A percentile compares a stretch with the other conserved stretches of the same genome.
Conservation (phyloP, 2,113 vertebrate genomes). For the Plecturocebus donacophilus region DNA sequence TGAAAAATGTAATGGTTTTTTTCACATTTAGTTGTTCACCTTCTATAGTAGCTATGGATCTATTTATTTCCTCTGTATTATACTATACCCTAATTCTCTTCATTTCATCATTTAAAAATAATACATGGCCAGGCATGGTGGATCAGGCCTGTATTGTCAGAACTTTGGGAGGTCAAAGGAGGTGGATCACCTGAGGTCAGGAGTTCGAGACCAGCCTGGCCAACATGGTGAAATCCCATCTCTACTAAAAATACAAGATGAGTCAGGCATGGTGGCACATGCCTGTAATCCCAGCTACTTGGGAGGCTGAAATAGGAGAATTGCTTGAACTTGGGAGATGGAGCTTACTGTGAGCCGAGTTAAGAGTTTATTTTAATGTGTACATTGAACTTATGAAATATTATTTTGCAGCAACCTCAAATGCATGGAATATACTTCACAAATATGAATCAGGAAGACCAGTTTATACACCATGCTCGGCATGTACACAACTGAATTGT, state of each 20-base stretch:
- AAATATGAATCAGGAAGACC: not conserved
- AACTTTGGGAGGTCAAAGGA: too few species aligned
- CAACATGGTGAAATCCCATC: too few species aligned
- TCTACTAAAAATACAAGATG: too few species aligned
- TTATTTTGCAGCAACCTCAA: not conserved
- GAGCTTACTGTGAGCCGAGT: too few species aligned
- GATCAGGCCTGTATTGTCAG: too few species aligned
- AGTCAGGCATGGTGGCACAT: too few species aligned
- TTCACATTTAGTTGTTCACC: not conserved
- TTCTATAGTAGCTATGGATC: not conserved
- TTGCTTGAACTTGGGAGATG: too few species aligned
- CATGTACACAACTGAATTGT: not conserved
- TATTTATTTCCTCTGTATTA: not conserved
- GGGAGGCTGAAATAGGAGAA: too few species aligned
- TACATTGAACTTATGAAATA: not conserved
- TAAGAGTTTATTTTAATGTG: not conserved
- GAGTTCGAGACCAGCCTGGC: too few species aligned
- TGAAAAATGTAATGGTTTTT: not conserved
- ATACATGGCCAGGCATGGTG: too few species aligned
- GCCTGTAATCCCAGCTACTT: too few species aligned
- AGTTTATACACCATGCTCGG: not conserved
- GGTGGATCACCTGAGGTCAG: too few species aligned
- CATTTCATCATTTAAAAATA: not conserved
- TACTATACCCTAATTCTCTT: not conserved
- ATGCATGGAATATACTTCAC: not conserved